These are phyloP conservation scores for Trinorchestia longiramus DNA, from an alignment of 1,140 invertebrate species.

Conservation along the genomic window DNA sequence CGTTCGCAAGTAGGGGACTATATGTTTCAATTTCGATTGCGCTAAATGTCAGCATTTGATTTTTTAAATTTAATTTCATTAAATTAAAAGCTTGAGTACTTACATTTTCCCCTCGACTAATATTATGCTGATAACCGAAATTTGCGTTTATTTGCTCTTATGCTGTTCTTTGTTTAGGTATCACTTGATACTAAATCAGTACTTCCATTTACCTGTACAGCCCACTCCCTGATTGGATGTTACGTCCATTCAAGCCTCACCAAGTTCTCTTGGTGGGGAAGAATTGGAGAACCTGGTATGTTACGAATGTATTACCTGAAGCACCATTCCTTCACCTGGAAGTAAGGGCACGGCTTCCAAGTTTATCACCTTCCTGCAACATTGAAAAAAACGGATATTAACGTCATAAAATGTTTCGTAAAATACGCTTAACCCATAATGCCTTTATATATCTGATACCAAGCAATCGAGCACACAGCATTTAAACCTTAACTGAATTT, in stretches of 20 bases:
- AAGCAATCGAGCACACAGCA: background rate
- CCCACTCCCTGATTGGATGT: background rate
- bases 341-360: background rate
- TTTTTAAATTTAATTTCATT: background rate
- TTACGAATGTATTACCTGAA: background rate
- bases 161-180: background rate
- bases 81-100: background rate
- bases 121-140: background rate
- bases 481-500: background rate
- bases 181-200: too few species aligned
- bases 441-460: background rate
- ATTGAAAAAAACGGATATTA: background rate
- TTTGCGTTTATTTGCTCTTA: background rate
- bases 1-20: too few species aligned
- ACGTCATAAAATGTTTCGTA: background rate
- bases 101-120: background rate
- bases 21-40: background rate
- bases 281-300: background rate
- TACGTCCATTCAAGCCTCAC: background rate
- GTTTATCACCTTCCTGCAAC: background rate
- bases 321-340: constrained; percentile 4
- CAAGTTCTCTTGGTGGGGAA: background rate
- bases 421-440: background rate
- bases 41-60: background rate
- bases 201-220: background rate